Evolutionary conservation across 2,797 vertebrate species (phyloP).

Genomic region (Macrochelys suwanniensis): DNA sequence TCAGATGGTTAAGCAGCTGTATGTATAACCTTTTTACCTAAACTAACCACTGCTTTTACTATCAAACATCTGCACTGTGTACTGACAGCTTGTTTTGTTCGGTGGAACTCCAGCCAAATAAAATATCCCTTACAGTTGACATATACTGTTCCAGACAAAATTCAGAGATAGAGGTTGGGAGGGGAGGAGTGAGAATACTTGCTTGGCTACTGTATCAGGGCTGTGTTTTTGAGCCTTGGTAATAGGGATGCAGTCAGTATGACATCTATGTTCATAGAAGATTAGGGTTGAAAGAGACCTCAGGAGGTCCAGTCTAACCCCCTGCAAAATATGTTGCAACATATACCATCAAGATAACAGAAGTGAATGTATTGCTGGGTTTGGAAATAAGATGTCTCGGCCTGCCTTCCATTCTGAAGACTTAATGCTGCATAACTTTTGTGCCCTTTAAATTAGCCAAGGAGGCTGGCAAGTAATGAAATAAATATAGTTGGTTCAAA

Average conservation of each 20-base stretch:
- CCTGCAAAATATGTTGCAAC: background rate
- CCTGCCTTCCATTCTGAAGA: constrained; percentile 29
- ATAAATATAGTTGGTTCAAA: constrained; percentile 69
- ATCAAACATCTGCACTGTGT: constrained; percentile 59
- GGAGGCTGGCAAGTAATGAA: constrained; percentile 50
- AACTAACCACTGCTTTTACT: constrained; percentile 45
- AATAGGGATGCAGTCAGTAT: constrained; percentile 36
- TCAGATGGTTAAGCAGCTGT: constrained; percentile 8
- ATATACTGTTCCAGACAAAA: constrained; percentile 50
- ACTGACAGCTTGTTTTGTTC: constrained; percentile 51
- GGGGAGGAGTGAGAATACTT: background rate
- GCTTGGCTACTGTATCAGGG: background rate
- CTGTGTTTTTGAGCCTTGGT: constrained; percentile 14
- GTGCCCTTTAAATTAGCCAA: constrained; percentile 63
- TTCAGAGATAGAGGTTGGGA: constrained; percentile 59
- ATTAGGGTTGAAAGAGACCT: too few relatives aligned
- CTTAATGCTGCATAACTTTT: constrained; percentile 56
- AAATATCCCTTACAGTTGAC: constrained; percentile 62
- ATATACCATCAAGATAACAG: constrained; percentile 49
- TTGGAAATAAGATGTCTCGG: constrained; percentile 39
- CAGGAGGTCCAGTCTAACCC: too few relatives aligned
- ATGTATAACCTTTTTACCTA: constrained; percentile 70
- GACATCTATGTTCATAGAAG: too few relatives aligned
- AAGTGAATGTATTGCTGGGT: constrained; percentile 19
- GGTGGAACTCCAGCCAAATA: constrained; percentile 44